Evolutionary conservation across 2,113 vertebrate species (phyloP).

Genomic region (Lamprologus ornatipinnis): DNA sequence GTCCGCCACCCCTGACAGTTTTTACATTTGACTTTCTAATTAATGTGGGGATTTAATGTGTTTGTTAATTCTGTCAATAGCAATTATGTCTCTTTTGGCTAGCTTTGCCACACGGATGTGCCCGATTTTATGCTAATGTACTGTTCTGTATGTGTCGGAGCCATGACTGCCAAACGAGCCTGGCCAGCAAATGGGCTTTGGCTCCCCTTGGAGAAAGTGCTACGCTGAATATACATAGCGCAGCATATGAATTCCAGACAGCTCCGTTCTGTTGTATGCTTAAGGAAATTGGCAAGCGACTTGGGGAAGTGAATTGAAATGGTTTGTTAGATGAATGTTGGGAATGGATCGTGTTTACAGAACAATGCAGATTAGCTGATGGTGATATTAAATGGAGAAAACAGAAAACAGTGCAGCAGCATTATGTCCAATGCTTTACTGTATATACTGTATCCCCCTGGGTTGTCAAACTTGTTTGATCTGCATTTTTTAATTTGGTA

Average conservation of each 20-base stretch:
- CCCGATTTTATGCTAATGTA: constrained; percentile 62
- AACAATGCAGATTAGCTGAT: constrained; percentile 42
- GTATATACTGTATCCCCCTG: background rate
- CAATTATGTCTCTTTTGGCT: constrained; percentile 71
- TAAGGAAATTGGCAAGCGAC: constrained; percentile 58
- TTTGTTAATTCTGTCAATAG: constrained; percentile 78
- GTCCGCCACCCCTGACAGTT: constrained; percentile 54
- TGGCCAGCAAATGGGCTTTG: constrained; percentile 53
- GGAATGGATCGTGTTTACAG: constrained; percentile 32
- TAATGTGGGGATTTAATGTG: constrained; percentile 71
- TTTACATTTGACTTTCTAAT: constrained; percentile 73
- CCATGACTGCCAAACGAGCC: constrained; percentile 51
- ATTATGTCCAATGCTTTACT: background rate
- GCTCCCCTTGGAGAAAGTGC: constrained; percentile 37
- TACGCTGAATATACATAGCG: constrained; percentile 49
- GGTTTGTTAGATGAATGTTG: constrained; percentile 44
- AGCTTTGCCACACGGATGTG: constrained; percentile 14
- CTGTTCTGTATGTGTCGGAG: constrained; percentile 52
- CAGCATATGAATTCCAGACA: constrained; percentile 49
- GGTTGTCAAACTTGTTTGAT: background rate
- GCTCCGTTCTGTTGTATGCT: constrained; percentile 35
- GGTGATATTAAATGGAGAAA: constrained; percentile 14
- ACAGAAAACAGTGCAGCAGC: background rate
- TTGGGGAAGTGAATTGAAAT: constrained; percentile 42
- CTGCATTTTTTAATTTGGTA: background rate